Evolutionary conservation across 2,888 invertebrate species (phyloP), one percentile per base, ranked within the genome.

Genomic region (Eugnorisma glareosa): DNA sequence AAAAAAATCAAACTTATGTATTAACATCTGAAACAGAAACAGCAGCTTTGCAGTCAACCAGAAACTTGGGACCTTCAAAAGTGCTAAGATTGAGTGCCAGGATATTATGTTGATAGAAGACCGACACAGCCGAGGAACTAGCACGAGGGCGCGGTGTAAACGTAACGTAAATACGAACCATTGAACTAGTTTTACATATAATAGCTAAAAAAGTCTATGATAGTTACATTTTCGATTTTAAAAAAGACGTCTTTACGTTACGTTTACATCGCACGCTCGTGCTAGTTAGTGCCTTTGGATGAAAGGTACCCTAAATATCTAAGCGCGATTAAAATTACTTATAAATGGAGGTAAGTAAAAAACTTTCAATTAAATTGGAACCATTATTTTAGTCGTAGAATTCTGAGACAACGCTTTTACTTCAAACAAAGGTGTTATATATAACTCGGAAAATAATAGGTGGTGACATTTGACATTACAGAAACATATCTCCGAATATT

Each of bases 381-480:
- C 18, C 7, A 64, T 77, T 54, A 79, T 79, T 78, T 57, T 54
- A 35, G 15, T 28, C 37, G 13, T 4, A 2, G 21, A 43, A 63
- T 64, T 69, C 45, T 21, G 37, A 31, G 45, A 54, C 8, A 63
- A 45, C 57, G 18, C 24, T 43, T 28, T 78, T 40, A 28, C 67
- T 40, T 28, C 13, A 35, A n/a, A 40, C 8, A 10, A 7, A n/a
- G 8, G 51, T 45, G 21, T 54, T 21, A 37, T 28, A 63, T n/a
- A n/a, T n/a, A n/a, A 77, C 28, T 71, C 45, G 31, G n/a, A 79
- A 71, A 28, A 64, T 78, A 57, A 64, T 79, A 7, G 21, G 13
- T 31, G 24, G 35, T 57, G 45, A 79, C 63, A 54, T 64, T 78
- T 48, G 80, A 51, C 24, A 51, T 59, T 54, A 48, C 40, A 54